Conservation (phyloP, 2,888 invertebrate species). For the Melanophora roralis region DNA sequence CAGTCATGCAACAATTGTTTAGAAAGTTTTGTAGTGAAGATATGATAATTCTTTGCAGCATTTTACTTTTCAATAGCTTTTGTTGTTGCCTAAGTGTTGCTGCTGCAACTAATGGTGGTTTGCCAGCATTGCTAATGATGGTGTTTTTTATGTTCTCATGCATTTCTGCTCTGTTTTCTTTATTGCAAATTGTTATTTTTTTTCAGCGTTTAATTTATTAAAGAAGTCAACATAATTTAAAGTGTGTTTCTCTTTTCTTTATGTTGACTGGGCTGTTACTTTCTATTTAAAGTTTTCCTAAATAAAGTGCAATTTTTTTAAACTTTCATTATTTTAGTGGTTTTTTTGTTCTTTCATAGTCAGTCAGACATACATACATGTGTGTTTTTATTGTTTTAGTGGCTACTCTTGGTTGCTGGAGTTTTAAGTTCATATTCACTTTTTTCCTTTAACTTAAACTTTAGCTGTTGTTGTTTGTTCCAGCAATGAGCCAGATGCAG, state of each 20-base stretch:
- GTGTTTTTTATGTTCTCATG: constrained; percentile 49
- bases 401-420: not conserved
- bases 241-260: not conserved
- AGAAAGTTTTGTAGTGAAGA: constrained; percentile 44
- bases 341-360: not conserved
- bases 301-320: constrained; percentile 6
- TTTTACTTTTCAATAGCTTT: constrained; percentile 35
- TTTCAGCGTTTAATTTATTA: not conserved
- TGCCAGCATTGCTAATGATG: constrained; percentile 46
- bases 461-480: not conserved
- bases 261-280: constrained; percentile 23
- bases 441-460: constrained; percentile 1
- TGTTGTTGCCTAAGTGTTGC: not conserved
- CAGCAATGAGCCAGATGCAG: constrained; percentile 34
- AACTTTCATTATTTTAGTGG: constrained; percentile 36
- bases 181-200: not conserved
- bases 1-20: constrained; percentile 61
- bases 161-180: constrained; percentile 35
- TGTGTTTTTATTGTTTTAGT: not conserved
- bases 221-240: constrained; percentile 35
- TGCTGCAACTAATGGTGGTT: constrained; percentile 5
- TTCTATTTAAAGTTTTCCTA: constrained; percentile 35
- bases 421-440: constrained; percentile 1
- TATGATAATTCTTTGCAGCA: constrained; percentile 56
- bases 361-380: not conserved